Base-by-base conservation (phyloP, 2,888 invertebrate genomes). In the Scaptomyza polygonia region DNA sequence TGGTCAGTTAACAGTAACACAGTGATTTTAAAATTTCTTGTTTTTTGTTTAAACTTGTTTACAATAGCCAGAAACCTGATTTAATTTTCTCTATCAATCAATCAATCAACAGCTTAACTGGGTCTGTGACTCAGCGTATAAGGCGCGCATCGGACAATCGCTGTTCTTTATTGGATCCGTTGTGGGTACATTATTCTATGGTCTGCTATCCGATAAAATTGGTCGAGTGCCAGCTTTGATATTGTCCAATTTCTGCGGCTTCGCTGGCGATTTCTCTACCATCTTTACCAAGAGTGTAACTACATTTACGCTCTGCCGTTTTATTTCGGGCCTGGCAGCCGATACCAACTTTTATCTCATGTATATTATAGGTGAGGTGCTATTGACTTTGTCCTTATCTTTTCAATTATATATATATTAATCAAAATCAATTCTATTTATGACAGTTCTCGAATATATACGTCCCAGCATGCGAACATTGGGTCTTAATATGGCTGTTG, bases 91-190 rank as follows among this genome's bases (percentile, higher is more conserved):
- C 27, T 27, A 12, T 11, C 29, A 44, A 53, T 58, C 29, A 44
- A 53, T 58, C 49, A 49, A 44, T 52, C 39, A 62, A 54, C 69
- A 91, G 91, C 64, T 93, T 47, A 91, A 94, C 78, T 94, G 94
- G 94, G 93, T 94, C 9, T 94, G 94, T 84, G 92, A 92, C 9
- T 92, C 94, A n/a, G 92, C 92, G 59, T 94, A 94, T 92, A 93
- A 93, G 86, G 93, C 94, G 16, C 92, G 93, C 25, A 86, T 93
- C 39, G 94, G 94, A 2, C 94, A 94, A 87, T 93, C 94, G 11
- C 90, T 94, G 76, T 94, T 94, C 88, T 94, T 94, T 83, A 91
- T 93, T 64, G 94, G 94, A 11, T 93, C 94, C 21, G 93, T 94
- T 14, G 86, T 94, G 48, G 94, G 94, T 1, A 93, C 93, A 42